Evolutionary conservation across 2,888 invertebrate genomes (phyloP).

Genomic region (Acleris emargana): DNA sequence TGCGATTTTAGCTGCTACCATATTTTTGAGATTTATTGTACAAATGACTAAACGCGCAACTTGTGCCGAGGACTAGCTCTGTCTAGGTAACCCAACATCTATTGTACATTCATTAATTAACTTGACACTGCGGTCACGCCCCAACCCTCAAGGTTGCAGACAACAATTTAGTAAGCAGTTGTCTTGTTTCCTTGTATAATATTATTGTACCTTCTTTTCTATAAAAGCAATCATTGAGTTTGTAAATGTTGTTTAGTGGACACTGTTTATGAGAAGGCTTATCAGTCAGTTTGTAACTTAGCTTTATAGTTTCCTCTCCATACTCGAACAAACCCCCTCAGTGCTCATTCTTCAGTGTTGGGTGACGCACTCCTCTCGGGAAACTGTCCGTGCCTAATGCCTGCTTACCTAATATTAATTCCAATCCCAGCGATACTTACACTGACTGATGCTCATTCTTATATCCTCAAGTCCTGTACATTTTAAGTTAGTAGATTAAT

Average conservation of each 20-base stretch:
- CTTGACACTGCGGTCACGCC: background rate
- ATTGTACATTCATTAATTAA: background rate
- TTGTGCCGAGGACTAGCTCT: no score
- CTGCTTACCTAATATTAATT: no score
- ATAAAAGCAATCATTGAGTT: slow-evolving; percentile 77
- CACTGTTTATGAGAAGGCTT: slow-evolving; percentile 58
- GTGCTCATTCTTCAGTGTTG: no score
- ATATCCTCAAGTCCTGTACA: slow-evolving; percentile 53
- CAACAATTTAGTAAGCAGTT: slow-evolving; percentile 24
- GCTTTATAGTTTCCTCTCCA: no score
- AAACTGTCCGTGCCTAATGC: no score
- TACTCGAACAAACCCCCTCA: no score
- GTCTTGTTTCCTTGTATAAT: slow-evolving; percentile 69
- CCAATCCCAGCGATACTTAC: no score
- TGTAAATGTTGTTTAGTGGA: slow-evolving; percentile 70
- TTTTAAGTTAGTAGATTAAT: slow-evolving; percentile 62
- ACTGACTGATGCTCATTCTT: slow-evolving; percentile 46
- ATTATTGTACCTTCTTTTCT: slow-evolving; percentile 65
- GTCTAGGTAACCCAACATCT: no score
- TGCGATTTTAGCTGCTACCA: no score
- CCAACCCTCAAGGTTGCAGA: background rate
- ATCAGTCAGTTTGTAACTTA: slow-evolving; percentile 7
- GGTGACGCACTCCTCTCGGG: no score
- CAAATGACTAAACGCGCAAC: no score
- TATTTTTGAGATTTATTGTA: no score